Base-by-base conservation (phyloP, 2,113 vertebrate species). In the Sander vitreus region DNA sequence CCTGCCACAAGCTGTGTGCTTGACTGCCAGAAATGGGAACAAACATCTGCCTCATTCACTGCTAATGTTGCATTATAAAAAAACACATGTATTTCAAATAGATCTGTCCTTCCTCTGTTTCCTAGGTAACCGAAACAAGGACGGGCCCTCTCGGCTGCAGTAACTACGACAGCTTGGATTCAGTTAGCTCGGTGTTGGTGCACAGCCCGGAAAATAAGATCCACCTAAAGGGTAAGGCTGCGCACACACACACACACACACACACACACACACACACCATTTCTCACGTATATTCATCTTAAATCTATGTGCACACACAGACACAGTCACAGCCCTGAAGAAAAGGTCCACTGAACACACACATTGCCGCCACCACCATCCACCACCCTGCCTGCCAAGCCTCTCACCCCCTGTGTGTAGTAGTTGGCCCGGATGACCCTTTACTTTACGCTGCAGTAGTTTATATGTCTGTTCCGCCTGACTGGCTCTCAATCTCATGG, bases 121-220 rank as follows among this genome's bases (percentile, higher is more conserved):
- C 62, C 66, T 92, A 99, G 98, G 98, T 99, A 94, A 99, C 97
- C 0, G 98, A 99, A 93, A 99, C 98, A 48, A 96, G 98, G 93
- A 99, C 98, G 0, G 98, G 98, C 33, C 98, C 98, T 1, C 96
- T 99, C 14, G 98, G 98, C 91, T 99, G 98, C 96, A 99, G 98
- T 92, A 99, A 99, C 95, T 99, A 99, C 16, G 98, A 99, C 95
- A 99, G 99, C 90, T 95, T 99, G 95, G 98, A 99, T 91, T 99
- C 98, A 0, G 98, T 99, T 91, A 99, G 98, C 91, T 99, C 98
- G 0, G 98, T 99, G 72, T 93, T 99, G 94, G 98, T 99, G 79
- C 98, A 99, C 95, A 99, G 98, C 90, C 98, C 98, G 0, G 98
- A 99, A 94, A 99, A 99, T 95, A 99, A 98, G 94, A 97, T 99